Base-by-base conservation (phyloP, 1,140 invertebrate species). In the Sitophilus oryzae region DNA sequence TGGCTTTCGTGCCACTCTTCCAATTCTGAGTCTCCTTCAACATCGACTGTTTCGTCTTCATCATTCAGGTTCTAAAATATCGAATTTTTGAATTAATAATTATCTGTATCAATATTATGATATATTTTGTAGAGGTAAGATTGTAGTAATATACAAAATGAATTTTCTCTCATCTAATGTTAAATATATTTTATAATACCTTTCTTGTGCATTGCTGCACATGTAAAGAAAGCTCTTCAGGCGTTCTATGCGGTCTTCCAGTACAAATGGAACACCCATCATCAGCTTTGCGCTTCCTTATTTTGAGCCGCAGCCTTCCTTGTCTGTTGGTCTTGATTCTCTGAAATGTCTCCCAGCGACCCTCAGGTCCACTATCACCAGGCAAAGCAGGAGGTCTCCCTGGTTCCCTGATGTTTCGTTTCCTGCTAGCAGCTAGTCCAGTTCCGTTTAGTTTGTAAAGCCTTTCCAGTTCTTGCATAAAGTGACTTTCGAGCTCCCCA, bases 281-380 rank as follows among this genome's bases (percentile, higher is more conserved):
- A 60, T 86, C 84, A 30, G 79, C 77, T 72, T 86, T 84, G 44
- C 84, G 75, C 66, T 86, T 85, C 19, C 84, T 68, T 10, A 76
- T 73, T 65, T 78, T 78, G 22, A 76, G 62, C 51, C 75, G 52
- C 23, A 77, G 59, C 22, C 84, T 73, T 57, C 84, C 82, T 64
- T 89, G 86, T 63, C 89, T 77, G 68, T 92, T 92, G 37, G 83
- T 82, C 63, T 86, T 82, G 56, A 92, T 87, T 61, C 88, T 76
- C 69, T 89, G 84, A 70, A 89, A 91, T 16, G 86, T 89, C 81
- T 89, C 87, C 85, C 86, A 89, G 67, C 88, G 74, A 48, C 85
- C 84, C 59, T 88, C 83, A 53, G 83, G 81, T 62, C 74, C 58
- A 74, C 73, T 60, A 71, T 79, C 52, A 67, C 75, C 56, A 70